Conservation (phyloP, 2,113 vertebrate genomes). For the Takifugu bimaculatus region DNA sequence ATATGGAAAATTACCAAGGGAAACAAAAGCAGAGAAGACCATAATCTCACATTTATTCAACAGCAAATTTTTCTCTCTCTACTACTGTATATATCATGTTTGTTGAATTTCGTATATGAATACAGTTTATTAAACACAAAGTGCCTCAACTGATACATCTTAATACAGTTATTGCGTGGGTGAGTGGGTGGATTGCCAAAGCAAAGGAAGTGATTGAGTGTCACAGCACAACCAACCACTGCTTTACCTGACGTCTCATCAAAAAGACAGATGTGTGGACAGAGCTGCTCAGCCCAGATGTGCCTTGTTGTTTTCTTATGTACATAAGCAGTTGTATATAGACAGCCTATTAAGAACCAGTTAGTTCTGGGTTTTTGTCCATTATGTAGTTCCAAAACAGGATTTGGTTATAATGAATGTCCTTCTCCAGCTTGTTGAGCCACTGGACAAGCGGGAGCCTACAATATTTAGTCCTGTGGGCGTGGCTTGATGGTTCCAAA, state of each 20-base stretch:
- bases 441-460: constrained; percentile 67
- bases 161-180: constrained; percentile 76
- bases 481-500: constrained; percentile 80
- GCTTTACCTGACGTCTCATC: constrained; percentile 59
- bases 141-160: constrained; percentile 75
- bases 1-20: constrained; percentile 60
- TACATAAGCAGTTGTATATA: constrained; percentile 70
- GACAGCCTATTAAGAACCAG: constrained; percentile 29
- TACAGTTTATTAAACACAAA: constrained; percentile 65
- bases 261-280: constrained; percentile 68
- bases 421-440: constrained; percentile 38
- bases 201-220: constrained; percentile 64
- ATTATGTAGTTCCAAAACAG: background rate
- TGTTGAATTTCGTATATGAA: constrained; percentile 56
- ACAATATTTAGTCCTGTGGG: constrained; percentile 75
- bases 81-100: constrained; percentile 63
- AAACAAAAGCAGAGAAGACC: constrained; percentile 66
- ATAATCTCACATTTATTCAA: constrained; percentile 67
- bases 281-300: constrained; percentile 63
- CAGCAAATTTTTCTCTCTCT: constrained; percentile 58
- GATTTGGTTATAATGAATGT: background rate
- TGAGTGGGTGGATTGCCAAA: constrained; percentile 48
- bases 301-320: constrained; percentile 71
- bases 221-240: constrained; percentile 52
- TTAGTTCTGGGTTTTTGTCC: constrained; percentile 4